Evolutionary conservation across 2,888 invertebrate genomes (phyloP), one percentile per base, ranked within the genome.

Genomic region (Drymonia ruficornis): DNA sequence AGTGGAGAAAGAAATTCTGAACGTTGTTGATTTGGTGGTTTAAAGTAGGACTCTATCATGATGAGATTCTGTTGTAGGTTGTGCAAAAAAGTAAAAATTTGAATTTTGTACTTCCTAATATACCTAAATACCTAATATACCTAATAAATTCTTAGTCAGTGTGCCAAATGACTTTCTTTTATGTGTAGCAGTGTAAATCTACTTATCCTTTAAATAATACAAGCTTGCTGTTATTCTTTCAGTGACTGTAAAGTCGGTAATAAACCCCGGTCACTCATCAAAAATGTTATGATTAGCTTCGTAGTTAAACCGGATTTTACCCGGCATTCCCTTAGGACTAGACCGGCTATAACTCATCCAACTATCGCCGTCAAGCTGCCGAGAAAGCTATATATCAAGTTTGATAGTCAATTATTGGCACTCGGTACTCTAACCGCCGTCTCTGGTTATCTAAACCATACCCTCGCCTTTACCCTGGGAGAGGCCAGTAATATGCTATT

Each of bases 351-450:
- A 89, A 87, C 84, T 90, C 87, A 89, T 84, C 83, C 73, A 83
- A 86, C 84, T 87, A 88, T 86, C 83, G 82, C 78, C 81, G 83
- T 84, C 83, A 84, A 83, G 76, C 81, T 81, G 76, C 82, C 81
- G 74, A 86, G 86, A 85, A 81, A 83, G 81, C 89, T 83, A 89
- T 91, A 88, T 84, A 88, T 91, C 87, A 91, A 87, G 78, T 89
- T 89, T 89, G 89, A 89, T 90, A 88, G 90, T 90, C 89, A 89
- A 90, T 91, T 91, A 91, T 91, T 87, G 86, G 85, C 86, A 87
- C 84, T 89, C 78, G 84, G 86, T 80, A 80, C 84, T 84, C 80
- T 76, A 86, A 84, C 85, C 80, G 80, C 80, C 82, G 79, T 82
- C 83, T 82, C 74, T 78, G 79, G 83, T 80, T 87, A 86, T 86